Evolutionary conservation across 1,140 invertebrate species (phyloP).

Genomic region (Philotrypesis tridentata): DNA sequence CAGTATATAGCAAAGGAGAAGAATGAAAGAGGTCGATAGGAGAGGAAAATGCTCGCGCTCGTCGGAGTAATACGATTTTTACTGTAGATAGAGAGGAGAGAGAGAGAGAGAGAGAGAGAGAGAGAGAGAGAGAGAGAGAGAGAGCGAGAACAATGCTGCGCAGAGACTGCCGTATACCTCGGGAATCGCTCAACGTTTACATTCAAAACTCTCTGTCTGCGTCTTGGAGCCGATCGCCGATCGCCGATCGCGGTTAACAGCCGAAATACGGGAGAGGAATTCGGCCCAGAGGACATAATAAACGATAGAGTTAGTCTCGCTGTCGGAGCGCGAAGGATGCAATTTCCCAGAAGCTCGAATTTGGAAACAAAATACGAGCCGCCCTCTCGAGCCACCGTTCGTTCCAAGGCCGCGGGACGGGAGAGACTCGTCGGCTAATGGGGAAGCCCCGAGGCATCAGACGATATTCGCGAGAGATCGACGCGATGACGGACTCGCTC

Average conservation of each 20-base stretch:
- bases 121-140: too few species aligned
- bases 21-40: slow-evolving; percentile 7
- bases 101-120: too few species aligned
- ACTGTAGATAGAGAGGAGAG: neutral
- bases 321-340: neutral
- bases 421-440: neutral
- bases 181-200: neutral
- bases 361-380: neutral
- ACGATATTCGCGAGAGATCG: neutral
- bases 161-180: too few species aligned
- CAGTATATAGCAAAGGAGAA: neutral
- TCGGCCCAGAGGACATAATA: neutral
- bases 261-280: neutral
- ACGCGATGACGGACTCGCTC: neutral
- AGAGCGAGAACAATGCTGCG: too few species aligned
- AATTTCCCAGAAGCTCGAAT: slow-evolving; percentile 17
- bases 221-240: too few species aligned
- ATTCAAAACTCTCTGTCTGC: neutral
- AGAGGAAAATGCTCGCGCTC: neutral
- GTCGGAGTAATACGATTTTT: neutral
- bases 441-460: slow-evolving; percentile 18
- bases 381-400: neutral
- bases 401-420: neutral
- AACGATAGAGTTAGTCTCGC: neutral
- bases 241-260: neutral